A percentile compares a stretch with the other conserved stretches of the same genome.
Evolutionary conservation across 2,797 vertebrate genomes (phyloP).

Genomic region (Phrynocephalus vlangalii): DNA sequence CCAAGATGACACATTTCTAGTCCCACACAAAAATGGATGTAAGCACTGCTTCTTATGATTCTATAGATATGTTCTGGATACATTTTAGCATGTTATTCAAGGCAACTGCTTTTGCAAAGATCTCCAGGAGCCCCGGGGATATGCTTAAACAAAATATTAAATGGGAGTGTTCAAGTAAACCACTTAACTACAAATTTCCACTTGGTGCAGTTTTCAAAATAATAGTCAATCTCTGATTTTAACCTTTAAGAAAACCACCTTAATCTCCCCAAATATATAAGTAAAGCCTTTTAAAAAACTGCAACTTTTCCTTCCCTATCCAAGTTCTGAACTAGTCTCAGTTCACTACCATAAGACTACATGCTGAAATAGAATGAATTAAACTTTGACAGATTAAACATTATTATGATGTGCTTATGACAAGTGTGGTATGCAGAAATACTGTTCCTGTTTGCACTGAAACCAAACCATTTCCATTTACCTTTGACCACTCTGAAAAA

Average conservation of each 20-base stretch:
- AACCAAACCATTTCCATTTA: conserved; percentile 78
- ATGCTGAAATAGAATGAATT: conserved; percentile 77
- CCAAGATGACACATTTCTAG: background rate
- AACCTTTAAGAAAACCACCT: no score
- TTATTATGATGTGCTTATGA: conserved; percentile 73
- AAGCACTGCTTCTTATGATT: background rate
- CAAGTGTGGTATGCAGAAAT: conserved; percentile 67
- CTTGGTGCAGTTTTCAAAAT: background rate
- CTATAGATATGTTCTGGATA: background rate
- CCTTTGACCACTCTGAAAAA: conserved; percentile 74
- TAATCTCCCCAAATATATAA: conserved; percentile 53
- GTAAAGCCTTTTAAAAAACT: conserved; percentile 70
- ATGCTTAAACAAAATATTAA: background rate
- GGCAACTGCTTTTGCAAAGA: background rate
- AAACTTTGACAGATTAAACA: conserved; percentile 74
- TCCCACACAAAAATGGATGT: no score
- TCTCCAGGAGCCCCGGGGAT: background rate
- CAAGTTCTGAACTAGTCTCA: conserved; percentile 76
- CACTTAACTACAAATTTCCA: background rate
- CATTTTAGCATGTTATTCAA: background rate
- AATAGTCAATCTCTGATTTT: background rate
- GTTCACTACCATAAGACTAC: conserved; percentile 73
- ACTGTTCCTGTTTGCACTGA: conserved; percentile 75
- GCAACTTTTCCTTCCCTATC: conserved; percentile 53
- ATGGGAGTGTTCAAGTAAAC: background rate